A percentile compares a stretch with the other conserved stretches of the same genome.
phyloP scores from a whole-genome alignment of 2,113 vertebrate species.

The Larimichthys polyactis region DNA sequence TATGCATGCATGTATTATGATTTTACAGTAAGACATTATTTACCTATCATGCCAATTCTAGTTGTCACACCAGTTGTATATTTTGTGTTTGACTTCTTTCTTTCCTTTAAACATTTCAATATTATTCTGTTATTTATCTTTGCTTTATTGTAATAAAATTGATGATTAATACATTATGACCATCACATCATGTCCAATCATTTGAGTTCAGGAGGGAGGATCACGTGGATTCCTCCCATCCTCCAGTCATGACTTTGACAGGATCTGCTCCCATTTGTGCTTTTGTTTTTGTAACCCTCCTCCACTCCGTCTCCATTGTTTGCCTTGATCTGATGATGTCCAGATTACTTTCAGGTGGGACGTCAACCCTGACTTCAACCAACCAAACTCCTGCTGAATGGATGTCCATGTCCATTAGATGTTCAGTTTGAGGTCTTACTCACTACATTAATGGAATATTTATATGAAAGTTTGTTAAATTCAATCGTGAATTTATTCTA shows the following conservation, averaged over 20 bases:
- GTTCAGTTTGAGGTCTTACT: no score
- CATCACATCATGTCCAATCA: background rate
- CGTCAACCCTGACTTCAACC: background rate
- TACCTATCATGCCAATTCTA: no score
- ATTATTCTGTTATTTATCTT: background rate
- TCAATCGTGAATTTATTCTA: background rate
- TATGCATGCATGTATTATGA: background rate
- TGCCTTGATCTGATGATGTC: background rate
- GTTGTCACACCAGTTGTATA: no score
- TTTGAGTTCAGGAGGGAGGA: background rate
- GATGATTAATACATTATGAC: background rate
- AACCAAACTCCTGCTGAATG: background rate
- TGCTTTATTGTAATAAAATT: background rate
- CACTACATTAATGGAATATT: background rate
- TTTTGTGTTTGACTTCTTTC: background rate
- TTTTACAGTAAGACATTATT: background rate
- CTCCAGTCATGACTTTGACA: background rate
- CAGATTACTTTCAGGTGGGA: background rate
- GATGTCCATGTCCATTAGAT: no score
- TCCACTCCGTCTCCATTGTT: background rate
- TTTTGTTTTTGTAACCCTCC: background rate
- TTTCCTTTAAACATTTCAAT: background rate
- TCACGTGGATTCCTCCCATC: background rate
- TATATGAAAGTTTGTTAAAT: background rate
- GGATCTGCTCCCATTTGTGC: background rate